Base-by-base conservation (phyloP, 2,888 invertebrate genomes). In the Watsonalla binaria region DNA sequence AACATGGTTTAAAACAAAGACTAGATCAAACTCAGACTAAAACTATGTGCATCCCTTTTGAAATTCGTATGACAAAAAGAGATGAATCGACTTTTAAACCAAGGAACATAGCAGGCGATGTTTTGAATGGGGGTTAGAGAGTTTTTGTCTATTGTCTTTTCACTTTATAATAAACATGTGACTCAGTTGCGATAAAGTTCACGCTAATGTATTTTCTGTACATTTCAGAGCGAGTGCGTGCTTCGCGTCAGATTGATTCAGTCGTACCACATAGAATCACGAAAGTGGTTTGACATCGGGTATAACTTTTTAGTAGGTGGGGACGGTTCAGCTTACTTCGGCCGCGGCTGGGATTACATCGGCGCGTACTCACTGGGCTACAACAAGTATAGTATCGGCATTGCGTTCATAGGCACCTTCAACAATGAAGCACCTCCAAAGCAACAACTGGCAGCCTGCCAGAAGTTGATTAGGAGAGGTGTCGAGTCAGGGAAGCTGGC, bases 271-370 rank as follows among this genome's bases (percentile, higher is more conserved):
- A 93, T 96, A 42, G 94, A 95, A 53, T 88, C 90, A 0, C 72
- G 75, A n/a, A 68, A 86, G 0, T 94, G 94, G 92, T 90, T 59
- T 46, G 96, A 96, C 71, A 95, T 96, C 33, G 93, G 90, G 0
- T 96, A 95, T 76, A 96, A 95, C 73, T 97, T 96, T 65, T 80
- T 96, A 2, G 92, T 96, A 2, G 96, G 95, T 0, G 96, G 95
- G 5, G 96, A 96, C 71, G 96, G 96, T 0, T 91, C 92, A 7
- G 94, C 93, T 0, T 96, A 95, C 74, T 92, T 92, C 61, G 96
- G 95, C 0, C 92, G 96, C 5, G 95, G 95, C 0, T 96, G 96
- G 96, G 92, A 94, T 61, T 79, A 82, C 56, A 86, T 93, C 47
- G 96, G 96, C 0, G 94, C 96, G 0, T 96, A 96, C 68, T 92